phyloP scores from a whole-genome alignment of 1,140 invertebrate genomes.

The Galleria mellonella region DNA sequence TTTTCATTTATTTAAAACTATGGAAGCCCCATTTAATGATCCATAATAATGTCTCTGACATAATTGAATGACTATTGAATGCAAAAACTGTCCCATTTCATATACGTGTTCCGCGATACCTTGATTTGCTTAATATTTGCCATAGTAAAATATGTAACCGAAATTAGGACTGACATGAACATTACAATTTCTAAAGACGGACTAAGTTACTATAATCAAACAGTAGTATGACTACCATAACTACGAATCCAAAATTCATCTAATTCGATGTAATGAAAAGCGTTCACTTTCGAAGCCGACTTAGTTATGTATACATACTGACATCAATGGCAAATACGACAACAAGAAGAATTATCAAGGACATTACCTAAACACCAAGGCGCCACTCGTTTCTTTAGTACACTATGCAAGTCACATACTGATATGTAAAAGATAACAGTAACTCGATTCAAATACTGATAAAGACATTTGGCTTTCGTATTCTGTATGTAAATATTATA shows the following conservation, averaged over 20 bases:
- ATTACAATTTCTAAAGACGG: slow-evolving; percentile 23
- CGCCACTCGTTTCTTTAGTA: slow-evolving; percentile 40
- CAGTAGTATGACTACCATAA: slow-evolving; percentile 23
- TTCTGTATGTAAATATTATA: slow-evolving; percentile 8
- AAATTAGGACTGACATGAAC: slow-evolving; percentile 19
- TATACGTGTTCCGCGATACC: background rate
- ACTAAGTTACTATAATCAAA: slow-evolving; percentile 29
- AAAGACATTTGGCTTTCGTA: slow-evolving; percentile 41
- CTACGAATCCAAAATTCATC: slow-evolving; percentile 35
- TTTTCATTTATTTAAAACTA: slow-evolving; percentile 13
- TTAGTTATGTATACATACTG: slow-evolving; percentile 33
- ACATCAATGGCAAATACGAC: slow-evolving; percentile 56
- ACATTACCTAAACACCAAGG: slow-evolving; percentile 42
- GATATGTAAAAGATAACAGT: slow-evolving; percentile 65
- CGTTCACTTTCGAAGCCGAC: slow-evolving; percentile 36
- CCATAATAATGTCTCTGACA: background rate
- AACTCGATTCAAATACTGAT: slow-evolving; percentile 57
- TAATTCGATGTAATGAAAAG: slow-evolving; percentile 69
- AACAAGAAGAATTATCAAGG: slow-evolving; percentile 41
- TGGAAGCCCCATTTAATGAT: slow-evolving; percentile 25
- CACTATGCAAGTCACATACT: slow-evolving; percentile 63
- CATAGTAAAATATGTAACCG: slow-evolving; percentile 10
- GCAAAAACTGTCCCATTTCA: slow-evolving; percentile 32
- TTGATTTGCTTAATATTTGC: slow-evolving; percentile 1
- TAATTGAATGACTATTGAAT: background rate